Base-by-base conservation (phyloP, 2,888 invertebrate species). In the Polyommatus icarus region DNA sequence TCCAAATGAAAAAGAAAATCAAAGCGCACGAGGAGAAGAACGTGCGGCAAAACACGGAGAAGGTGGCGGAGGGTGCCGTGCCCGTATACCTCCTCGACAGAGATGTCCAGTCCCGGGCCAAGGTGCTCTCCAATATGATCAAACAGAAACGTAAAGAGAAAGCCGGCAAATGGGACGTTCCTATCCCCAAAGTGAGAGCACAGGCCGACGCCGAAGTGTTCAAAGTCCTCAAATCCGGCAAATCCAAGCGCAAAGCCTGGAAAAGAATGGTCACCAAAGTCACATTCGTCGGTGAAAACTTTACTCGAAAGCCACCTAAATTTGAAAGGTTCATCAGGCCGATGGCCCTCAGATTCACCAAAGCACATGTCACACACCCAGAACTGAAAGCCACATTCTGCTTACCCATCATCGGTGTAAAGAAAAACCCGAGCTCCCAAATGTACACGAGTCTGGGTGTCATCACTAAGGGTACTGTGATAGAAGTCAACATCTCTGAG, bases 91-190 rank as follows among this genome's bases (percentile, higher is more conserved):
- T 99, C n/a, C 94, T 99, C 78, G 99, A 99, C 95, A 96, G 99
- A 92, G 98, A 99, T 94, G 96, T 98, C 7, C 98, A 99, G 87
- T 97, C 97, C 1, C 95, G 98, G 72, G 99, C 99, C 2, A 99
- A 99, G 91, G 97, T 99, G 32, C 94, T 99, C 0, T 99, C 99
- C 0, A 99, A 99, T 89, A 99, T 99, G 98, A 99, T 99, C 80
- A 99, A 99, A 92, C 99, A 99, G 91, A 99, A 99, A 91, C 96
- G 99, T 0, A 99, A 99, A 91, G 99, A 99, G 88, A 99, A 99
- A 87, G 99, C 99, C 78, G 99, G 99, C 0, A 99, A 99, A 95
- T 99, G 99, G 99, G 99, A 99, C 85, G 99, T 99, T 0, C 99
- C 99, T 0, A 97, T 99, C 86, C 99, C 99, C 0, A 99, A 99